phyloP scores from a whole-genome alignment of 2,113 vertebrate species.

The Bombycilla garrulus region DNA sequence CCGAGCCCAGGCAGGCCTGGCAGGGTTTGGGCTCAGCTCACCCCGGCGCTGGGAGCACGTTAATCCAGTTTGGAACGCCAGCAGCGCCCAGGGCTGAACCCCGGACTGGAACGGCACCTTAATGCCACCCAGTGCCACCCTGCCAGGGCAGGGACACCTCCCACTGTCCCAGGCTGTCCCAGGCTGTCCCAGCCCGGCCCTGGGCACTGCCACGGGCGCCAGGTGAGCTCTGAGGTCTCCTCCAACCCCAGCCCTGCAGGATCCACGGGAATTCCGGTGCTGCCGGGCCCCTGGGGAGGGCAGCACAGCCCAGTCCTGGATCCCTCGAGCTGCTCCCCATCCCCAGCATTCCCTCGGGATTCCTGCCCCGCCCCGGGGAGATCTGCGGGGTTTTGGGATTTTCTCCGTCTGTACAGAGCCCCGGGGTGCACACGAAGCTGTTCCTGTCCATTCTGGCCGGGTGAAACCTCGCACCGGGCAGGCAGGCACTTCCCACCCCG shows the following conservation, averaged over 20 bases:
- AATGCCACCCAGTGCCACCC: too few species aligned
- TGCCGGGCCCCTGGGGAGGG: not conserved
- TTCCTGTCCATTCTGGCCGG: not conserved
- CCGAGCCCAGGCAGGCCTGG: not conserved
- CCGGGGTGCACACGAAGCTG: not conserved
- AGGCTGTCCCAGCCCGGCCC: too few species aligned
- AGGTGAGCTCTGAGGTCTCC: not conserved
- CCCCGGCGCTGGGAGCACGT: not conserved
- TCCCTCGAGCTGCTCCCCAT: rapidly evolving
- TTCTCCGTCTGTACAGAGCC: not conserved
- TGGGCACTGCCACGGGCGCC: not conserved
- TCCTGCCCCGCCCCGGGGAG: too few species aligned
- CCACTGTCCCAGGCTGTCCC: too few species aligned
- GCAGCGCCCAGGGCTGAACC: not conserved
- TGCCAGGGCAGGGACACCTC: too few species aligned
- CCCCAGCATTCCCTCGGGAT: not conserved
- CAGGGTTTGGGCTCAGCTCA: not conserved
- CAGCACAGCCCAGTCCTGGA: rapidly evolving
- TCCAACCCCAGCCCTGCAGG: not conserved
- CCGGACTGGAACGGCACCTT: not conserved
- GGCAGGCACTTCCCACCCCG: not conserved
- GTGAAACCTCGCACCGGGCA: rapidly evolving
- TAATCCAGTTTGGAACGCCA: not conserved
- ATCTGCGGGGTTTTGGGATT: not conserved
- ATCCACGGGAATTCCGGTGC: rapidly evolving